Percentiles rank a stretch among this genome's conserved stretches.
phyloP scores from a whole-genome alignment of 2,113 vertebrate genomes.

The Himantopus leucocephalus region DNA sequence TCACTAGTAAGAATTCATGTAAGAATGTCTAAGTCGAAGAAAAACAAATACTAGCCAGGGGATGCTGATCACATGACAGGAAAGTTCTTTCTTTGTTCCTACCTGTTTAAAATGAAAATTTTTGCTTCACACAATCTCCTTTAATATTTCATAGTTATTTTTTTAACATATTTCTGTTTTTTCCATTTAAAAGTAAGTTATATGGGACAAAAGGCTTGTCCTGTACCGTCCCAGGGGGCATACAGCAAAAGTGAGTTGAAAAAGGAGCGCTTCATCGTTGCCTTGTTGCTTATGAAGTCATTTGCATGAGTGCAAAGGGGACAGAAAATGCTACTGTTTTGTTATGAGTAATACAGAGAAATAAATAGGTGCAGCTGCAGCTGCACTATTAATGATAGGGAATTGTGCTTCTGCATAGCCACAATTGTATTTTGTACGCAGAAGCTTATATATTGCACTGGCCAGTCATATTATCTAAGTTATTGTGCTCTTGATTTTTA shows the following conservation, averaged over 20 bases:
- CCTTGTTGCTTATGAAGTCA: background rate
- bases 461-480: background rate
- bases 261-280: background rate
- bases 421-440: background rate
- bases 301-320: background rate
- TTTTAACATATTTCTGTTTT: background rate
- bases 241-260: fast-evolving
- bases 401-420: background rate
- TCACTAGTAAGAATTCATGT: no score
- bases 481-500: background rate
- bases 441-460: background rate
- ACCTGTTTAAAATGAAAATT: background rate
- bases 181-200: background rate
- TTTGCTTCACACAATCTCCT: background rate
- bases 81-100: background rate
- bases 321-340: background rate
- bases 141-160: background rate
- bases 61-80: background rate
- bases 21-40: background rate
- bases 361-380: conserved; percentile 2
- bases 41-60: background rate
- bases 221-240: background rate
- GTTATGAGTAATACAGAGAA: background rate
- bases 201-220: background rate
- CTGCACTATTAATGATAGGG: background rate